Conservation (phyloP, 2,113 vertebrate species). For the Trochalopteron elliotii region DNA sequence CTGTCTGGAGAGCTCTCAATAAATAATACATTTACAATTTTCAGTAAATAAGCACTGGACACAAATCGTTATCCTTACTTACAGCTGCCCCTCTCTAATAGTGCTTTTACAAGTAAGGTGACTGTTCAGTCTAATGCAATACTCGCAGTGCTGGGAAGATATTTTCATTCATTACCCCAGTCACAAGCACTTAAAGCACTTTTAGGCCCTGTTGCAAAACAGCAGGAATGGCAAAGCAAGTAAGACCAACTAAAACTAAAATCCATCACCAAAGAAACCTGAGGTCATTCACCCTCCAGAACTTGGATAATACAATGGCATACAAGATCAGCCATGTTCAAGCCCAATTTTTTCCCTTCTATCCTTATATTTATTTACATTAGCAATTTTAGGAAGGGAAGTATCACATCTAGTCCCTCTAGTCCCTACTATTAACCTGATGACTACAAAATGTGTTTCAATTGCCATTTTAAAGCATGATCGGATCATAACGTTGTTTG, state of each 20-base stretch:
- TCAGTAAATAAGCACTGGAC: slow-evolving; percentile 96
- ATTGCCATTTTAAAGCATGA: slow-evolving; percentile 12
- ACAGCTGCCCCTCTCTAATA: slow-evolving; percentile 87
- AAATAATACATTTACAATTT: slow-evolving; percentile 99
- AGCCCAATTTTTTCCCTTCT: neutral
- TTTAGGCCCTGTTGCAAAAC: slow-evolving; percentile 89
- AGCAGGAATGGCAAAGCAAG: slow-evolving; percentile 81
- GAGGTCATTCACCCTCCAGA: slow-evolving; percentile 46
- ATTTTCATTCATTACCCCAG: slow-evolving; percentile 99
- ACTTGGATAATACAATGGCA: slow-evolving; percentile 47
- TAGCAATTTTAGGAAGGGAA: neutral
- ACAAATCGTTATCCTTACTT: slow-evolving; percentile 93
- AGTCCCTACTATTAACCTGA: neutral
- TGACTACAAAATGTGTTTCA: neutral
- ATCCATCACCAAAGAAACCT: slow-evolving; percentile 72
- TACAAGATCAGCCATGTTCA: neutral
- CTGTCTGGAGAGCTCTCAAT: slow-evolving; percentile 92
- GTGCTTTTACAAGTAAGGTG: slow-evolving; percentile 98
- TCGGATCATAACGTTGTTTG: neutral
- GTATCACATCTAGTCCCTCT: neutral
- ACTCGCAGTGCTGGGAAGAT: slow-evolving; percentile 85
- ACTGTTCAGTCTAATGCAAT: slow-evolving; percentile 96
- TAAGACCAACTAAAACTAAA: slow-evolving; percentile 69
- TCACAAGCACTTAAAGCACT: slow-evolving; percentile 99
- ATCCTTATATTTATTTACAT: neutral